These are phyloP conservation scores for Leistus spinibarbis DNA, from an alignment of 2,888 invertebrate genomes.

Conservation along the genomic window DNA sequence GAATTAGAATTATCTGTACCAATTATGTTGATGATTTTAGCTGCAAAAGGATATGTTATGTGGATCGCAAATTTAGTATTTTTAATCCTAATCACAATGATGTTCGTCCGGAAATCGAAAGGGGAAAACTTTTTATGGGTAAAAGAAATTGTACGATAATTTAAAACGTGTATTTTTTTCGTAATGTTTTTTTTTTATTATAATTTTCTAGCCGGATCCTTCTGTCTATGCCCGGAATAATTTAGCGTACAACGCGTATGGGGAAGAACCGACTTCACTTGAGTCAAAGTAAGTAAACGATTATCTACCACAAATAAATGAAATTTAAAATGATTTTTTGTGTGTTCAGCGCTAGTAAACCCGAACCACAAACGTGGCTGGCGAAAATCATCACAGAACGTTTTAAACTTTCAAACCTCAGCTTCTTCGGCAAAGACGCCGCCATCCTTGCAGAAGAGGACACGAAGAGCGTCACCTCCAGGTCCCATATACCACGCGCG, in stretches of 20 bases:
- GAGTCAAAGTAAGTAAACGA: slow-evolving; percentile 2
- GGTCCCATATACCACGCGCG: background rate
- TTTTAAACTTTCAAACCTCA: background rate
- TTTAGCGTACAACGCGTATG: slow-evolving; percentile 21
- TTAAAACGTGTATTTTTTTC: background rate
- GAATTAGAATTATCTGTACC: slow-evolving; percentile 8
- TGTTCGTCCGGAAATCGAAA: background rate
- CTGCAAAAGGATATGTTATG: slow-evolving; percentile 32
- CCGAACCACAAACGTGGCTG: background rate
- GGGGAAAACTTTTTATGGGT: slow-evolving; percentile 13
- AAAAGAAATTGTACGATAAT: slow-evolving; percentile 10
- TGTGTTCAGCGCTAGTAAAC: background rate
- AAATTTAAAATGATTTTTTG: background rate
- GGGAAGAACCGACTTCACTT: background rate
- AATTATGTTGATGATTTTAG: slow-evolving; percentile 7
- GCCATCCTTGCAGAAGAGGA: background rate
- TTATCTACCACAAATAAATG: background rate
- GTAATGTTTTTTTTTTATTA: background rate
- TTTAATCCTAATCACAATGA: slow-evolving; percentile 3
- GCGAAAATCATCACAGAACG: background rate
- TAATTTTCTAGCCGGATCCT: slow-evolving; percentile 1
- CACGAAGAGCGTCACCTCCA: background rate
- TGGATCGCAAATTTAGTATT: slow-evolving; percentile 20
- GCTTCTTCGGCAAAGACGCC: background rate
- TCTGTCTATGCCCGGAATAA: slow-evolving; percentile 7